A percentile compares a stretch with the other conserved stretches of the same genome.
Conservation (phyloP, 2,113 vertebrate genomes). For the Syrrhaptes paradoxus region DNA sequence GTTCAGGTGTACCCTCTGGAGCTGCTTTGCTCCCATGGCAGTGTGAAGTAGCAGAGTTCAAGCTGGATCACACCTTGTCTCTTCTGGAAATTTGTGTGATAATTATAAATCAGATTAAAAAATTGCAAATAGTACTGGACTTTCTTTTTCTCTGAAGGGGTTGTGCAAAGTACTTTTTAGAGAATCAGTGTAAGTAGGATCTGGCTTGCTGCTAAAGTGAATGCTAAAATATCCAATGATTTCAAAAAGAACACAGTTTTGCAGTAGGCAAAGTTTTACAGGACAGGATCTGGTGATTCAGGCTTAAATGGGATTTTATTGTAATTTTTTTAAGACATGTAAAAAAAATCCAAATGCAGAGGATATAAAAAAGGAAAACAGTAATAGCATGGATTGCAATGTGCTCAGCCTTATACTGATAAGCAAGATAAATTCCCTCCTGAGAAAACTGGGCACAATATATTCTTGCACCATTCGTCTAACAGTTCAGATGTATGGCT, state of each 20-base stretch:
- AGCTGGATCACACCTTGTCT: neutral
- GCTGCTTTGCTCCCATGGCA: neutral
- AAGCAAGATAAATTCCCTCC: neutral
- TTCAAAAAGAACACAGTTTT: neutral
- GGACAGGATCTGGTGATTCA: neutral
- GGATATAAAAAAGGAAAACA: neutral
- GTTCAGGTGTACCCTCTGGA: neutral
- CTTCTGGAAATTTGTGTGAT: neutral
- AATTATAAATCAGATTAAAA: neutral
- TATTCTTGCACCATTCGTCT: neutral
- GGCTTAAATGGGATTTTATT: neutral
- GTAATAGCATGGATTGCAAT: neutral
- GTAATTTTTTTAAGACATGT: neutral
- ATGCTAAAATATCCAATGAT: neutral
- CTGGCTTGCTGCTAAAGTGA: neutral
- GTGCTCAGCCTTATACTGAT: neutral
- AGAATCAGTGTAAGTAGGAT: neutral
- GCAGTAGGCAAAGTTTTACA: neutral
- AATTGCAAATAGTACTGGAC: neutral
- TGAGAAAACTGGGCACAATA: neutral
- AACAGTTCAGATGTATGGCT: neutral
- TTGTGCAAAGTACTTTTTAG: neutral
- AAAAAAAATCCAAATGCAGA: neutral
- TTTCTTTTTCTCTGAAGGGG: neutral
- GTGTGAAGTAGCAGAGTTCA: neutral